A percentile compares a stretch with the other conserved stretches of the same genome.
Evolutionary conservation across 1,140 invertebrate species (phyloP).

Genomic region (Drosophila varians): DNA sequence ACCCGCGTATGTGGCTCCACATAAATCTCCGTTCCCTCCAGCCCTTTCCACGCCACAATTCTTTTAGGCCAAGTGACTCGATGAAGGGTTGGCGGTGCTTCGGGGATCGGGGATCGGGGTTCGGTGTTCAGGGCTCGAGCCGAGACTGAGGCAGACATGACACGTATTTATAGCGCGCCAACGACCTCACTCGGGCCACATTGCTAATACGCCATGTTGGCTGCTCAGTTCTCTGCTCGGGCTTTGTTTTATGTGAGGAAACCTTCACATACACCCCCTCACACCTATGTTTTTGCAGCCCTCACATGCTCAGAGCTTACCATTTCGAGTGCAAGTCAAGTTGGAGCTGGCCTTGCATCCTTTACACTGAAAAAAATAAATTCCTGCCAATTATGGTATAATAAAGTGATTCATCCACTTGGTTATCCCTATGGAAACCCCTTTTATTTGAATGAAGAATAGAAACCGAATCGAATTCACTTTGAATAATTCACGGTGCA

Average conservation of each 20-base stretch:
- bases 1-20: constrained; percentile 56
- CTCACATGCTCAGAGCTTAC: constrained; percentile 17
- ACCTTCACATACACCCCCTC: neutral
- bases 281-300: constrained; percentile 5
- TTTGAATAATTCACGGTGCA: neutral
- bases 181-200: constrained; percentile 65
- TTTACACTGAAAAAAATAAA: constrained; percentile 3
- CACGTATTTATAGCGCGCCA: constrained; percentile 74
- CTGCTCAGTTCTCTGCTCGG: constrained; percentile 46
- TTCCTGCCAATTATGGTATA: neutral
- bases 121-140: constrained; percentile 7
- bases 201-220: constrained; percentile 73
- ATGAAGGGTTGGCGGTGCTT: constrained; percentile 4
- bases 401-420: neutral
- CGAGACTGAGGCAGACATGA: constrained; percentile 53
- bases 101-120: too few species aligned
- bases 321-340: constrained; percentile 46
- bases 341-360: constrained; percentile 42
- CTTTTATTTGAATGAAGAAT: too few species aligned
- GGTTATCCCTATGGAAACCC: neutral
- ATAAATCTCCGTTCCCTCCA: constrained; percentile 54
- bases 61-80: constrained; percentile 1
- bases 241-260: constrained; percentile 62
- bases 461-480: too few species aligned
- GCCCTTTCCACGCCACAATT: neutral